Conservation (phyloP, 2,113 vertebrate species). For the Talpa occidentalis region DNA sequence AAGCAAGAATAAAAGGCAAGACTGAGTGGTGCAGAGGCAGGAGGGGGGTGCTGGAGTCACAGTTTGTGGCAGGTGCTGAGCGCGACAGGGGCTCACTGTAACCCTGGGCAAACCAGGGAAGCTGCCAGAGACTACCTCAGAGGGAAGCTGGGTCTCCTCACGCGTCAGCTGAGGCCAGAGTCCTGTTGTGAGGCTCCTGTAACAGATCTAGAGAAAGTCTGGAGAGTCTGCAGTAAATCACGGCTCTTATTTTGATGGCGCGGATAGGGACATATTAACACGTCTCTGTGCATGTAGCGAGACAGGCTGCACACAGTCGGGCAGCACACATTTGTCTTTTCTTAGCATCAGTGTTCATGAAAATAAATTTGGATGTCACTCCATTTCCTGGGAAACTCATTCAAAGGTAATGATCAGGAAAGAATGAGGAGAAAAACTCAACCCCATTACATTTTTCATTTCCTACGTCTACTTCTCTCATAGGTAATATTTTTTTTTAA, state of each 20-base stretch:
- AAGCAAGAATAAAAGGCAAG: not conserved
- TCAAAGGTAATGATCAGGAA: constrained; percentile 70
- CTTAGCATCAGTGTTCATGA: constrained; percentile 24
- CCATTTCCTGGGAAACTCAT: constrained; percentile 67
- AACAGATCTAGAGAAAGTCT: not conserved
- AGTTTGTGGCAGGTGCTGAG: not conserved
- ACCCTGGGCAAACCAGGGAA: not conserved
- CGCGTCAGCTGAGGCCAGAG: accelerated
- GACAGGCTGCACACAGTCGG: not conserved
- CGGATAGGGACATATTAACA: not conserved
- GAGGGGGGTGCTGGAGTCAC: not conserved
- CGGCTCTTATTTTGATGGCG: not conserved
- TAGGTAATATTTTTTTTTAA: not conserved
- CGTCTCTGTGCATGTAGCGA: not conserved
- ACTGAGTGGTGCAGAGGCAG: accelerated
- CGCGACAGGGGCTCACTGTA: not conserved
- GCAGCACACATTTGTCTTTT: constrained; percentile 24
- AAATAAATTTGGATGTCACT: constrained; percentile 51
- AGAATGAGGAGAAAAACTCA: constrained; percentile 27
- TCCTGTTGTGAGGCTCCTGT: accelerated
- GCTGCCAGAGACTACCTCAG: not conserved
- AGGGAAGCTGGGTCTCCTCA: not conserved
- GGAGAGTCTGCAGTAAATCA: not conserved
- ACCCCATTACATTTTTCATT: constrained; percentile 36
- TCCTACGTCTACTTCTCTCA: not conserved